A percentile compares a stretch with the other conserved stretches of the same genome.
These are phyloP conservation scores for Aramus guarauna DNA, from an alignment of 2,113 vertebrate genomes.

Conservation along the genomic window DNA sequence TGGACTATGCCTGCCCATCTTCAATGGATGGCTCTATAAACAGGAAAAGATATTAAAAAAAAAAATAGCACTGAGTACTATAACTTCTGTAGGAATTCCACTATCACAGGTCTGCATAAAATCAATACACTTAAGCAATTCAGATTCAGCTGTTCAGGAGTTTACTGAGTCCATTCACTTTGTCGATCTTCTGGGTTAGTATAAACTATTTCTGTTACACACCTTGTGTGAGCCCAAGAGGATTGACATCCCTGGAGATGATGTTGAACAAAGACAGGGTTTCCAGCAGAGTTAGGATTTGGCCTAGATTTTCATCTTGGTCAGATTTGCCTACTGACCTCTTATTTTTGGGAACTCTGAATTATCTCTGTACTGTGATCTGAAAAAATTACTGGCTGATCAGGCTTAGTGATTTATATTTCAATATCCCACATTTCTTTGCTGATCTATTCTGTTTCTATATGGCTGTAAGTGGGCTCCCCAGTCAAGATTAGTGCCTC, in stretches of 20 bases:
- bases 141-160: background rate
- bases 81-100: background rate
- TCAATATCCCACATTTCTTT: background rate
- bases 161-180: background rate
- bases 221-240: accelerated
- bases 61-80: background rate
- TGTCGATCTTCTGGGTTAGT: background rate
- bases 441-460: background rate
- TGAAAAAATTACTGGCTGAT: background rate
- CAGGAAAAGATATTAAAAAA: background rate
- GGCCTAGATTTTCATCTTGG: background rate
- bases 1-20: background rate
- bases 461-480: background rate
- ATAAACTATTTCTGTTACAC: background rate
- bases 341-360: background rate
- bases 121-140: background rate
- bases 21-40: background rate
- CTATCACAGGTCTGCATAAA: background rate
- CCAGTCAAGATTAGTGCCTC: background rate
- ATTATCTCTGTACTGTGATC: background rate
- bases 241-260: background rate
- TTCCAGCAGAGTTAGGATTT: background rate
- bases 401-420: background rate
- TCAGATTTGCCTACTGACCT: background rate
- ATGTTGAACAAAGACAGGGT: background rate